Conservation (phyloP, 2,797 vertebrate species). For the Schizopygopsis malacanthus region DNA sequence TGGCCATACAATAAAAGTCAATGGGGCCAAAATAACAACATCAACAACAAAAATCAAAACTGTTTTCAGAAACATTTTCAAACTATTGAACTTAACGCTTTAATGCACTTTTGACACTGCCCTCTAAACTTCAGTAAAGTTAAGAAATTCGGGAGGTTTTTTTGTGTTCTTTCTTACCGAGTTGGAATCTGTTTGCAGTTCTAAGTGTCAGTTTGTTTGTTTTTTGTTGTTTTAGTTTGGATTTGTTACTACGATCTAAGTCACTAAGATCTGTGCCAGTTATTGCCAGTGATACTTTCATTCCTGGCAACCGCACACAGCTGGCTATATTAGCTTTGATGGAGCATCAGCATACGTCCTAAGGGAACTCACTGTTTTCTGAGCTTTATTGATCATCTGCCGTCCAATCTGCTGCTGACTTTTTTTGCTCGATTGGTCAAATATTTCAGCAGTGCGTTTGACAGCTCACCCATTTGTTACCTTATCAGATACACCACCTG, state of each 20-base stretch:
- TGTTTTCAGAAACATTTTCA: not conserved
- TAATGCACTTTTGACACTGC: not conserved
- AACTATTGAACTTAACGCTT: not conserved
- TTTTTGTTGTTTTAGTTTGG: not conserved
- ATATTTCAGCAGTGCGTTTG: conserved; percentile 25
- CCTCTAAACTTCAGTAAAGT: not conserved
- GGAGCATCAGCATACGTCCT: conserved; percentile 37
- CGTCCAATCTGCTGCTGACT: conserved; percentile 30
- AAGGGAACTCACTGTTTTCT: conserved; percentile 27
- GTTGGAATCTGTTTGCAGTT: not conserved
- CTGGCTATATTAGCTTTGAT: conserved; percentile 41
- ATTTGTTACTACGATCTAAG: not conserved
- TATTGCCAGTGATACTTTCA: conserved; percentile 25
- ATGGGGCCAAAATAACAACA: not conserved
- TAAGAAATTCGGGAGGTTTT: not conserved
- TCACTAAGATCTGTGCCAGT: conserved; percentile 15
- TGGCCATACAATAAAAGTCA: not conserved
- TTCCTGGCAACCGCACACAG: conserved; percentile 41
- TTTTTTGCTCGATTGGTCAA: conserved; percentile 32
- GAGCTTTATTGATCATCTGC: conserved; percentile 51
- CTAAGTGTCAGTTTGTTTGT: not conserved
- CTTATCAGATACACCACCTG: conserved; percentile 43
- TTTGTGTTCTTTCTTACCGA: not conserved
- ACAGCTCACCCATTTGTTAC: conserved; percentile 30
- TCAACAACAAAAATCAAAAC: not conserved